phyloP scores from a whole-genome alignment of 2,888 invertebrate species.

The Agriopis leucophaearia region DNA sequence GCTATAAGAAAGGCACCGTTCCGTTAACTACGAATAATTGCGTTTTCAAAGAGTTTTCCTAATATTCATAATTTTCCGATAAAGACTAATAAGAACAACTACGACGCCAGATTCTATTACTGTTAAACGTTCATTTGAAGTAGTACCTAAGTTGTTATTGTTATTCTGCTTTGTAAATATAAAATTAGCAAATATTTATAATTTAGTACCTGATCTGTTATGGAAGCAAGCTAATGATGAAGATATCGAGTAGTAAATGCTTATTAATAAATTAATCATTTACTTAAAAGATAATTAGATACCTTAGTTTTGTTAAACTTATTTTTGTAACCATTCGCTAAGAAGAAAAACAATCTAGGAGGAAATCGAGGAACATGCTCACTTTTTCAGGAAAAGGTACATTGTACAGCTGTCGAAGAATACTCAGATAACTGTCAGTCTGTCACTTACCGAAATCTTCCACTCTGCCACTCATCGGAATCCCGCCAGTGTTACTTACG shows the following conservation, averaged over 20 bases:
- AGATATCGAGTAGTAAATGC: no score
- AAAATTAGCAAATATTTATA: no score
- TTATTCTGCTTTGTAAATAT: not conserved
- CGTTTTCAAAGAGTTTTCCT: slow-evolving; percentile 74
- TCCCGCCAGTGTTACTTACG: not conserved
- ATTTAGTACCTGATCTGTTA: no score
- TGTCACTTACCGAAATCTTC: slow-evolving; percentile 27
- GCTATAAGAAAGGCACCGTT: slow-evolving; percentile 70
- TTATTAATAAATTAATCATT: not conserved
- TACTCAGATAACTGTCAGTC: slow-evolving; percentile 17
- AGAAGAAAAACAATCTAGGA: not conserved
- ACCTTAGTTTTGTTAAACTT: not conserved
- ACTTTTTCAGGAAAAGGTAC: slow-evolving; percentile 3
- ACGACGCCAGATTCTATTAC: not conserved
- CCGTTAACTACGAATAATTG: slow-evolving; percentile 75
- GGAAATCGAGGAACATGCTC: not conserved
- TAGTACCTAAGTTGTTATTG: not conserved
- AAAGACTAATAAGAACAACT: slow-evolving; percentile 47
- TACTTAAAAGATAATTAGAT: not conserved
- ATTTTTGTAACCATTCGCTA: not conserved
- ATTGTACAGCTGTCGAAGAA: slow-evolving; percentile 2
- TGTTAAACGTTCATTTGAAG: not conserved
- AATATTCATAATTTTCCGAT: slow-evolving; percentile 68
- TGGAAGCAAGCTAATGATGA: no score
- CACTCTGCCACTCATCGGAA: slow-evolving; percentile 23